A percentile compares a stretch with the other conserved stretches of the same genome.
These are phyloP conservation scores for Leptinotarsa lineolata DNA, from an alignment of 1,140 invertebrate species.

Conservation along the genomic window DNA sequence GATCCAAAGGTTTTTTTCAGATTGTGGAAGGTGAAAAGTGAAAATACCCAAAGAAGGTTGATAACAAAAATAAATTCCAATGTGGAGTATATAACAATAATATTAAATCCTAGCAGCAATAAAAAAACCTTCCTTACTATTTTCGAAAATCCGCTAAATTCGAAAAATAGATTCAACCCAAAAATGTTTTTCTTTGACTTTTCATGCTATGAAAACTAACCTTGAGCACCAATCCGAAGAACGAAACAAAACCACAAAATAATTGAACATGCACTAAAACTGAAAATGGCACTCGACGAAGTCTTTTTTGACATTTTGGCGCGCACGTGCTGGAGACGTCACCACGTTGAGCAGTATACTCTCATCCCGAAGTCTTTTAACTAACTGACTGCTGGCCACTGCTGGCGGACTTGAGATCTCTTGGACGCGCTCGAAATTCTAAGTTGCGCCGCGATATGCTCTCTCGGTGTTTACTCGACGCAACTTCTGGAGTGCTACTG, in stretches of 20 bases:
- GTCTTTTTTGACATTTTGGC: slow-evolving; percentile 24
- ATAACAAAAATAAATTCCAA: no score
- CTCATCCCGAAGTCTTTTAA: slow-evolving; percentile 15
- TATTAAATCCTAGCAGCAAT: no score
- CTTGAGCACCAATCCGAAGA: slow-evolving; percentile 4
- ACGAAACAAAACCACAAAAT: slow-evolving; percentile 1
- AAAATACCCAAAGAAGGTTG: no score
- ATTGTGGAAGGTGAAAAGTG: no score
- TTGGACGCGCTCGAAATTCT: neutral
- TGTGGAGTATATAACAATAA: no score
- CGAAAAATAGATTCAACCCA: no score
- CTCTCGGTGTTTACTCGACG: neutral
- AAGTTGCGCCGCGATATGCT: neutral
- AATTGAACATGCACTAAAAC: slow-evolving; percentile 9
- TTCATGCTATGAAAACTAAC: neutral
- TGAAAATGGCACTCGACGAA: slow-evolving; percentile 13
- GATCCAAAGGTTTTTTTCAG: no score
- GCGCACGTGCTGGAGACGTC: slow-evolving; percentile 21
- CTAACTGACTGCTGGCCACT: slow-evolving; percentile 1
- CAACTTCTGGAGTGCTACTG: neutral
- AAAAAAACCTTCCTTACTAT: no score
- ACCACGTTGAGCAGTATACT: slow-evolving; percentile 3
- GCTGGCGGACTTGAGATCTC: neutral
- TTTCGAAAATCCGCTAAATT: no score
- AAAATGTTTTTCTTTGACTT: neutral